These are phyloP conservation scores for Aphis gossypii DNA, from an alignment of 1,140 invertebrate species.

Conservation along the genomic window DNA sequence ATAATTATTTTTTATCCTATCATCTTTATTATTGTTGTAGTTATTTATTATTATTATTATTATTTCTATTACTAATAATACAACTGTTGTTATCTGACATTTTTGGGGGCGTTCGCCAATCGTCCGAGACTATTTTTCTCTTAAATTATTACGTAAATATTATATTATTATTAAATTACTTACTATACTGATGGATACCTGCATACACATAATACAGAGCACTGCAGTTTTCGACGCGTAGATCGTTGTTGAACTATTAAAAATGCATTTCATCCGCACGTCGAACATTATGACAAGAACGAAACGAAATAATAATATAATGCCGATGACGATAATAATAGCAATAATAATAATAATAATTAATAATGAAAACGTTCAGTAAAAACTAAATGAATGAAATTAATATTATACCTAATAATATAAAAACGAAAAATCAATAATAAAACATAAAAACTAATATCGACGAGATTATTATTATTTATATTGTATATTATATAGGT, in stretches of 20 bases:
- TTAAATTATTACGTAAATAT: neutral
- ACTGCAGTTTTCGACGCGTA: neutral
- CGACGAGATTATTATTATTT: neutral
- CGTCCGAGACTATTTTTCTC: constrained; percentile 17
- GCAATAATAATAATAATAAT: neutral
- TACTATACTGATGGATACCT: neutral
- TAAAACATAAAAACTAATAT: neutral
- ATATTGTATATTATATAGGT: neutral
- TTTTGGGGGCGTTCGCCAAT: constrained; percentile 5
- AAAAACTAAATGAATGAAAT: neutral
- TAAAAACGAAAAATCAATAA: constrained; percentile 17
- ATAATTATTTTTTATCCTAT: neutral
- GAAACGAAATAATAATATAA: neutral
- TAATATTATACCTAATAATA: neutral
- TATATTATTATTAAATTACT: neutral
- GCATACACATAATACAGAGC: neutral
- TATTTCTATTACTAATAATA: neutral
- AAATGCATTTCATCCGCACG: neutral
- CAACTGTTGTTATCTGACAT: neutral
- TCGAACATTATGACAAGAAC: neutral
- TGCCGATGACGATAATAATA: neutral
- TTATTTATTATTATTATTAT: constrained; percentile 26
- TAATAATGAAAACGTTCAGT: neutral
- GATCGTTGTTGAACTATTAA: neutral
- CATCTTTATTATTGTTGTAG: neutral